phyloP scores from a whole-genome alignment of 2,113 vertebrate genomes.

The Ciconia boyciana region DNA sequence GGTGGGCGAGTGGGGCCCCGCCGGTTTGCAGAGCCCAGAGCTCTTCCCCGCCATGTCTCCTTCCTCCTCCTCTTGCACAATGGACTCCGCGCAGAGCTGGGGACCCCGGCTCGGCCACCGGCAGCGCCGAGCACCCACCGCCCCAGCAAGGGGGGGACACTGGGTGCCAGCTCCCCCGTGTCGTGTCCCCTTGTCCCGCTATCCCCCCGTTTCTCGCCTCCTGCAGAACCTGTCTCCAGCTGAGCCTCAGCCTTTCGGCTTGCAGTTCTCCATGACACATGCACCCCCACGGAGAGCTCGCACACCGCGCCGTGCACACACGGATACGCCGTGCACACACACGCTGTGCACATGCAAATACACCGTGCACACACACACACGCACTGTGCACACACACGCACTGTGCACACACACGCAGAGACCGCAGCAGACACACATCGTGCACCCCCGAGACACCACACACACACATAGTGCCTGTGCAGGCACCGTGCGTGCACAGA shows the following conservation, averaged over 20 bases:
- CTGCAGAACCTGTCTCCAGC: neutral
- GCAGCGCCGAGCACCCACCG: neutral
- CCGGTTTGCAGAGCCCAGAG: rapidly evolving
- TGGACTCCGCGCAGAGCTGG: neutral
- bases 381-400: too few relatives aligned
- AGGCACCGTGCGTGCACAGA: too few relatives aligned
- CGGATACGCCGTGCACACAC: neutral
- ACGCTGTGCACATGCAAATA: too few relatives aligned
- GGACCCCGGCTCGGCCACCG: neutral
- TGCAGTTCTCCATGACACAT: neutral
- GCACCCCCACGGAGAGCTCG: neutral
- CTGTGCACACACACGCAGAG: rapidly evolving
- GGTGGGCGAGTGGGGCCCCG: neutral
- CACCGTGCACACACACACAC: neutral
- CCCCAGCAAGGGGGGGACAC: neutral
- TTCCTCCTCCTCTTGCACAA: neutral
- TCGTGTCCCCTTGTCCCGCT: neutral
- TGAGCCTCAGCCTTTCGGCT: neutral
- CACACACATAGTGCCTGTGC: neutral
- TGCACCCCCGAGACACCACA: neutral
- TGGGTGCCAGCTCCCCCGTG: neutral
- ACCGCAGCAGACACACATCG: neutral
- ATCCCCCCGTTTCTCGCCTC: rapidly evolving
- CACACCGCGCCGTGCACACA: neutral
- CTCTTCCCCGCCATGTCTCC: neutral